Evolutionary conservation across 2,797 vertebrate species (phyloP).

Genomic region (Gouania willdenowi): DNA sequence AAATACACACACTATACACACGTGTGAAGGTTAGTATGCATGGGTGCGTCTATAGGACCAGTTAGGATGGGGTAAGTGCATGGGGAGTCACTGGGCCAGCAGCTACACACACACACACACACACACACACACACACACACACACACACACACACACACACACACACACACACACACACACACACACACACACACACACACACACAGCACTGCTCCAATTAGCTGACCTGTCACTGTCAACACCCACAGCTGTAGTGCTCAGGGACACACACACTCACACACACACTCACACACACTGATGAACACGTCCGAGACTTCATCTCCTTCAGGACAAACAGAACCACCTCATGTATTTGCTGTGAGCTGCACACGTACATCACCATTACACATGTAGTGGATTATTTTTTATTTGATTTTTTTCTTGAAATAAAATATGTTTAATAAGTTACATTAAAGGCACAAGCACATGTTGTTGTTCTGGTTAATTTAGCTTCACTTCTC

Average conservation of each 20-base stretch:
- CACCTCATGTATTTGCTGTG: conserved; percentile 20
- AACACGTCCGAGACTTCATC: conserved; percentile 49
- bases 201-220: conserved; percentile 59
- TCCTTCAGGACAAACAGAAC: conserved; percentile 23
- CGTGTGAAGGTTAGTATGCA: conserved; percentile 16
- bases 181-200: conserved; percentile 56
- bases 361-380: conserved; percentile 12
- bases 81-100: conserved; percentile 52
- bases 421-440: too few relatives aligned
- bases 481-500: too few relatives aligned
- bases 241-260: conserved; percentile 55
- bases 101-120: conserved; percentile 43
- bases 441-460: too few relatives aligned
- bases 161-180: conserved; percentile 50
- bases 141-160: conserved; percentile 50
- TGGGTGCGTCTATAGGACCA: conserved; percentile 20
- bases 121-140: conserved; percentile 50
- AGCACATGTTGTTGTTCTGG: too few relatives aligned
- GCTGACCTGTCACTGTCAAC: conserved; percentile 62
- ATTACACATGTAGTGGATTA: too few relatives aligned
- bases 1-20: conserved; percentile 2
- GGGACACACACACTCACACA: conserved; percentile 30
- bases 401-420: too few relatives aligned
- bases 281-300: conserved; percentile 43
- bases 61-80: conserved; percentile 46